Evolutionary conservation across 2,888 invertebrate genomes (phyloP), one percentile per base, ranked within the genome.

Genomic region (Halictus quadricinctus): DNA sequence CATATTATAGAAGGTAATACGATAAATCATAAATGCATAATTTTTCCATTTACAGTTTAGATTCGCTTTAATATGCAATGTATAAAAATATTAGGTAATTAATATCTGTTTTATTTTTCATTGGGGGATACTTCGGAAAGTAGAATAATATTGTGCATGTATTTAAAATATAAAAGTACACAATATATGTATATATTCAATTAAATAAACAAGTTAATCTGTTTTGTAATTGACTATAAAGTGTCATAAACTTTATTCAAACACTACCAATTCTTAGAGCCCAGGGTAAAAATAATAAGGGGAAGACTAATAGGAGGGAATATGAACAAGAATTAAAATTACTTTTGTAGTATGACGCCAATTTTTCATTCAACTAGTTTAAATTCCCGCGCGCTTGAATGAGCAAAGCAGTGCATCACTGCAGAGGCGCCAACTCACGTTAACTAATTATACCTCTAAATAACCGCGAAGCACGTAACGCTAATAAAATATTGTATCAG

Each of bases 141-240:
- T 58, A 72, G 41, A 69, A 15, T 76, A 79, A 74, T 21, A 76
- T 75, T 70, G 46, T 79, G 25, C 74, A 81, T 81, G 72, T 79
- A 81, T 72, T 73, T 58, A 80, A 72, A 36, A 76, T 36, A 72
- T 66, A 76, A 79, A 80, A 81, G 58, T 73, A 79, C 75, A 64
- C 41, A 50, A 60, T 46, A 72, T 43, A 64, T 86, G 75, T 81
- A 81, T 81, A 80, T 86, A 86, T 41, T 58, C 25, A 6, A 73
- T 54, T 60, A 36, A 84, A 85, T 85, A 84, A 84, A 85, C 5
- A 10, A 13, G 73, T 64, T 85, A 50, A 41, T 66, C 46, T 75
- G 15, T 66, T 79, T 84, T 72, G 72, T 60, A 74, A 74, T 74
- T 41, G 12, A n/a, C 60, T 79, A 58, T 74, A n/a, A 77, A 74